A percentile compares a stretch with the other conserved stretches of the same genome.
Evolutionary conservation across 1,140 invertebrate genomes (phyloP).

Genomic region (Penaeus japonicus): DNA sequence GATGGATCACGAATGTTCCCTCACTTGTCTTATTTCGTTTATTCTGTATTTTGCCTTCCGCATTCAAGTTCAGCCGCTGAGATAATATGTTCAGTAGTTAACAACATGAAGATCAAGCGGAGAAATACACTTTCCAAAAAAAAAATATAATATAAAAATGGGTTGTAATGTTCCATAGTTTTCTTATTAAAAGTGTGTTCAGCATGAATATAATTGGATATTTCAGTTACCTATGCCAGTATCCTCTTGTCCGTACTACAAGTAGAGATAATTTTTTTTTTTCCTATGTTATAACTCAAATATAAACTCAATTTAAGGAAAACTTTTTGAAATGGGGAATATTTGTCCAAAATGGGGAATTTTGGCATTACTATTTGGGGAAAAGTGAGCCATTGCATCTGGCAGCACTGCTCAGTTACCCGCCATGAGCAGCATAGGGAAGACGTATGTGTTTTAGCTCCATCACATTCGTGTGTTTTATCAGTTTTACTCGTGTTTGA

Average conservation of each 20-base stretch:
- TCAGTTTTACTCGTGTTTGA: no score
- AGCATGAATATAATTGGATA: slow-evolving; percentile 14
- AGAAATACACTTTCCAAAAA: not conserved
- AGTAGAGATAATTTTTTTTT: no score
- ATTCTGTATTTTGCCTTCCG: not conserved
- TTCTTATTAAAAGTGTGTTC: no score
- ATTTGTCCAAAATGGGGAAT: no score
- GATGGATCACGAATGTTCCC: slow-evolving; percentile 22
- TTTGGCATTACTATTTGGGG: not conserved
- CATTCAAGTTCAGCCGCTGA: not conserved
- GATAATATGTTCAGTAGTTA: not conserved
- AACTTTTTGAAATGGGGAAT: no score
- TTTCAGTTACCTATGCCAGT: no score
- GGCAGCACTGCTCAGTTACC: slow-evolving; percentile 2
- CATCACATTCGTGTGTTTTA: no score
- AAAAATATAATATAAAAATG: no score
- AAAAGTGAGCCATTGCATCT: slow-evolving; percentile 21
- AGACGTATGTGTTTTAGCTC: no score
- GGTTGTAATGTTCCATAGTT: not conserved
- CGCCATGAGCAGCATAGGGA: no score
- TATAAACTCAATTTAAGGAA: not conserved
- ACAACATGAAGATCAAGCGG: slow-evolving; percentile 9
- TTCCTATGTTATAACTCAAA: not conserved
- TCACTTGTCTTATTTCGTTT: not conserved
- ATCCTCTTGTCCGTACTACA: no score